These are phyloP conservation scores for Naja naja DNA, from an alignment of 2,113 vertebrate genomes.

Conservation along the genomic window DNA sequence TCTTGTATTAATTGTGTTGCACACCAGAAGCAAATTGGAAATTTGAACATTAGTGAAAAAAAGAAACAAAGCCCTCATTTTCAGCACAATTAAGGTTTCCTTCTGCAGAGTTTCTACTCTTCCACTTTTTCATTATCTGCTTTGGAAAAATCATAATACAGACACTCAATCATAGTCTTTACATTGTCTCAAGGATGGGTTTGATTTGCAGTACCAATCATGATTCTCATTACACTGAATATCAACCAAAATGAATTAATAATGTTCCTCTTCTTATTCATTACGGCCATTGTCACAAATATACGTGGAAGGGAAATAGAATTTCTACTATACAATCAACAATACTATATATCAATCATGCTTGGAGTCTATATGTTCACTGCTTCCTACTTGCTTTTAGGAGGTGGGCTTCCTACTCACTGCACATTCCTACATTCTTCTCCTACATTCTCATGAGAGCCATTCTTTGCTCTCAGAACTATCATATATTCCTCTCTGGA, in stretches of 20 bases:
- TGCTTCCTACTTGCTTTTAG: neutral
- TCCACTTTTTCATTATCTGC: slow-evolving; percentile 6
- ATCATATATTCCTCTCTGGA: neutral
- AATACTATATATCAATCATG: slow-evolving; percentile 36
- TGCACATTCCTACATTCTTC: neutral
- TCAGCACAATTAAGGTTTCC: slow-evolving; percentile 19
- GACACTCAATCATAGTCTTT: slow-evolving; percentile 45
- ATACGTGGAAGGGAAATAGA: slow-evolving; percentile 43
- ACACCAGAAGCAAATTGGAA: slow-evolving; percentile 5
- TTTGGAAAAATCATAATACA: slow-evolving; percentile 39
- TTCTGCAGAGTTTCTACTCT: neutral
- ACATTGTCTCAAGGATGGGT: slow-evolving; percentile 58
- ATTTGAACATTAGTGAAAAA: slow-evolving; percentile 1
- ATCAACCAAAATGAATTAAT: slow-evolving; percentile 60
- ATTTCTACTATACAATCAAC: slow-evolving; percentile 8
- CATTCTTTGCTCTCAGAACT: neutral
- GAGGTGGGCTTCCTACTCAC: neutral
- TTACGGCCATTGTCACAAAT: slow-evolving; percentile 51
- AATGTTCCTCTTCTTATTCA: slow-evolving; percentile 63
- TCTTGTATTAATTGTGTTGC: slow-evolving; percentile 25
- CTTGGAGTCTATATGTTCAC: slow-evolving; percentile 31
- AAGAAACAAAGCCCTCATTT: slow-evolving; percentile 12
- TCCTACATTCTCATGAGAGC: neutral
- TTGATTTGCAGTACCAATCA: slow-evolving; percentile 61
- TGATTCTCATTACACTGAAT: slow-evolving; percentile 63